Evolutionary conservation across 2,888 invertebrate genomes (phyloP), one percentile per base, ranked within the genome.

Genomic region (Thyatira batis): DNA sequence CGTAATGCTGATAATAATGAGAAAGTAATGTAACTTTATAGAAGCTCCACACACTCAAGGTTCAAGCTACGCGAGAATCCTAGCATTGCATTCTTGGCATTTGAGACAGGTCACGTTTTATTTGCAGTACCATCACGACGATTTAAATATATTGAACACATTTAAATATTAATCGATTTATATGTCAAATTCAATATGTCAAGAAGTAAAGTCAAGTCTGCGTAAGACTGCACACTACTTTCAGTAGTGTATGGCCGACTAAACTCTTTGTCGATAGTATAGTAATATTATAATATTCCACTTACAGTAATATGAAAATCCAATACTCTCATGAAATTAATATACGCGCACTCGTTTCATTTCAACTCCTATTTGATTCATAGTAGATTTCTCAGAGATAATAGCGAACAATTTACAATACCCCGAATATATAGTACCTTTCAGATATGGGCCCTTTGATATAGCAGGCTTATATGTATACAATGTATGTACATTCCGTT

Each of bases 401-500:
- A 71, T 69, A 55, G 61, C 58, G 57, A 56, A 68, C 60, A 68
- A 69, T 72, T 72, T 69, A 65, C 66, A 65, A 64, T 73, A 62
- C 61, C 56, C 60, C 51, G 68, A 65, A 63, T 63, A 63, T 69
- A 74, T 72, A 69, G 67, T 66, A 71, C 69, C 69, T 63, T 72
- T 69, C 57, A 65, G 69, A 66, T 69, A 65, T 53, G 67, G 55
- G 55, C 61, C 66, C 65, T 69, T 77, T 72, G 67, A 69, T 63
- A 64, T 54, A 54, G 52, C 56, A 54, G 68, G 61, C 66, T 66
- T 68, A 63, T 60, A 44, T 57, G 53, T 57, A 50, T 62, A 61
- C n/a, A n/a, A n/a, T n/a, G n/a, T 65, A 68, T 60, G 57, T 67
- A 71, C 66, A 66, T 72, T 76, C 67, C 75, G 70, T 79, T 83